A percentile compares a stretch with the other conserved stretches of the same genome.
Evolutionary conservation across 1,140 invertebrate species (phyloP).

Genomic region (Chrysopa pallens): DNA sequence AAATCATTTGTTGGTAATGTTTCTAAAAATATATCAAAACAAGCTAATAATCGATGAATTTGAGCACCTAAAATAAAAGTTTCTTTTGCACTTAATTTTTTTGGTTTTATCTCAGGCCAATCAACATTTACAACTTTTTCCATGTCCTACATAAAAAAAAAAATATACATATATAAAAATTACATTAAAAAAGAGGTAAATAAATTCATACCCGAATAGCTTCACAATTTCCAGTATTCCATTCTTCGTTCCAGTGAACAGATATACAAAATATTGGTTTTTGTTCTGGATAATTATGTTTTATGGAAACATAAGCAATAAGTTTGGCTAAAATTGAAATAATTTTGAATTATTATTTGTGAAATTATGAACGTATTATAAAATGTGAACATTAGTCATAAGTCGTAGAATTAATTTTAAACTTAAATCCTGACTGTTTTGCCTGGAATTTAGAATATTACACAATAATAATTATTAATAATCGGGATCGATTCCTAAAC

Average conservation of each 20-base stretch:
- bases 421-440: no score
- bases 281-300: conserved; percentile 62
- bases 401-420: no score
- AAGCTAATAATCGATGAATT: conserved; percentile 58
- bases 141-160: conserved; percentile 33
- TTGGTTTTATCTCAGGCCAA: conserved; percentile 15
- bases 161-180: conserved; percentile 2
- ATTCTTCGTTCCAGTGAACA: conserved; percentile 48
- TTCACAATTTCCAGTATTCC: conserved; percentile 40
- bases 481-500: no score
- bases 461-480: conserved; percentile 5
- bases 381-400: no score
- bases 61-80: conserved; percentile 40
- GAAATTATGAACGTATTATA: no score
- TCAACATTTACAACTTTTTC: conserved; percentile 54
- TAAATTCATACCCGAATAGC: conserved; percentile 39
- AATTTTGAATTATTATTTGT: not conserved
- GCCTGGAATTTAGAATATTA: not conserved
- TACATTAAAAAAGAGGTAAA: conserved; percentile 2
- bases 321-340: conserved; percentile 39
- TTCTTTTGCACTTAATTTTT: not conserved
- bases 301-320: conserved; percentile 54
- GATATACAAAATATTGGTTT: conserved; percentile 57
- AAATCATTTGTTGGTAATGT: conserved; percentile 49
- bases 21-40: conserved; percentile 76